Evolutionary conservation across 2,113 vertebrate species (phyloP).

Genomic region (Piprites chloris): DNA sequence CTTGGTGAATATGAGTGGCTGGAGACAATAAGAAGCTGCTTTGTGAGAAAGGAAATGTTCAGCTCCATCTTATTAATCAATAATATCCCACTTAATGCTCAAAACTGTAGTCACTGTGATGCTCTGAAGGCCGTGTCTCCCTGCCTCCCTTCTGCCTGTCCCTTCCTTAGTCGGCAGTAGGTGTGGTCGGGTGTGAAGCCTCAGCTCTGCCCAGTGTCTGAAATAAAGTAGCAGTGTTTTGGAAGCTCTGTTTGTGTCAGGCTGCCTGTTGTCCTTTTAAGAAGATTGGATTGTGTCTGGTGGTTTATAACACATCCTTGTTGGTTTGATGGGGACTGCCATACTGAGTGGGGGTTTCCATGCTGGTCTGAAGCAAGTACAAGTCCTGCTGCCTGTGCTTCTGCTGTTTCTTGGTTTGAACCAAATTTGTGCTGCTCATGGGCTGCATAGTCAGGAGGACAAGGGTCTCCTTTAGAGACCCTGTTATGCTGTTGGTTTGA

Average conservation of each 20-base stretch:
- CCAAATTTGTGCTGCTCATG: not conserved
- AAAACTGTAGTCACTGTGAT: not conserved
- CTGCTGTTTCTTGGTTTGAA: rapidly evolving
- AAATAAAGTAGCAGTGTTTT: not conserved
- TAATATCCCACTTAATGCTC: not conserved
- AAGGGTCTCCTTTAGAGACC: not conserved
- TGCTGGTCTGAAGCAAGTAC: not conserved
- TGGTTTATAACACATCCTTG: not conserved
- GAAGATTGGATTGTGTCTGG: not conserved
- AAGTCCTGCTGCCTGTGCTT: not conserved
- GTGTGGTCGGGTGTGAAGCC: not conserved
- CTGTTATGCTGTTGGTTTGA: not conserved
- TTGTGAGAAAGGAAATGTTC: not conserved
- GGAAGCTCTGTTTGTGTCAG: not conserved
- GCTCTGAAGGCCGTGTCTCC: not conserved
- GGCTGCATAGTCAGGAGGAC: rapidly evolving
- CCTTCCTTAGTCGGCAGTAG: not conserved
- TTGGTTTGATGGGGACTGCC: not conserved
- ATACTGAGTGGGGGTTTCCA: not conserved
- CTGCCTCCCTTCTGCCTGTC: not conserved
- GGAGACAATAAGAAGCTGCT: not conserved
- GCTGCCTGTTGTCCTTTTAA: not conserved
- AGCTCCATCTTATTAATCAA: not conserved
- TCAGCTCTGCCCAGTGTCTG: not conserved
- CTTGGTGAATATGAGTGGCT: not conserved